These are phyloP conservation scores for Spongilla lacustris DNA, from an alignment of 37 sponge, comb jelly and placozoan species.

Conservation along the genomic window DNA sequence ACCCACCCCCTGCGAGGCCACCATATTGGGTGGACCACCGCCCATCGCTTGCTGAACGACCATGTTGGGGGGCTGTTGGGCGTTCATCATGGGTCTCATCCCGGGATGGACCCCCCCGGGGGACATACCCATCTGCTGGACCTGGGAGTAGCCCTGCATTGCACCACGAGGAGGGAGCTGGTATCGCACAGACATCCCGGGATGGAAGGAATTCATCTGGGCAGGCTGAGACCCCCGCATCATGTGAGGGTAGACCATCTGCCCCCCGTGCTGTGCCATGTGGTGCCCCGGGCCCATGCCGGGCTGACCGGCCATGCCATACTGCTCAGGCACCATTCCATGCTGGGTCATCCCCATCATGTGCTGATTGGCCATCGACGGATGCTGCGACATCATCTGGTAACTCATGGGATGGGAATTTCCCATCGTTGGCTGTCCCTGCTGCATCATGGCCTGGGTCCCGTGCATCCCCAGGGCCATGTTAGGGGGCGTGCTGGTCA, in stretches of 20 bases:
- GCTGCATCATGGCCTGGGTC: background rate
- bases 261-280: constrained; percentile 7
- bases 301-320: constrained; percentile 7
- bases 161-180: background rate
- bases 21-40: background rate
- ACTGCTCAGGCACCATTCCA: background rate
- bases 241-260: constrained; percentile 6
- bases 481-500: background rate
- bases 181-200: background rate
- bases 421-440: background rate
- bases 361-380: background rate
- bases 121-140: background rate
- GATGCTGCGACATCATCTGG: background rate
- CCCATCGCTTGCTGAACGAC: background rate
- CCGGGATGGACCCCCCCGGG: constrained; percentile 10
- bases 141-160: background rate
- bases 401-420: background rate
- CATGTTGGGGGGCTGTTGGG: constrained; percentile 12
- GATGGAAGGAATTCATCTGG: constrained; percentile 4
- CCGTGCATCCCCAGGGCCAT: background rate
- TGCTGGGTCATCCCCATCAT: constrained; percentile 7
- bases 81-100: constrained; percentile 15
- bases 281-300: background rate
- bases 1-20: background rate
- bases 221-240: background rate